These are phyloP conservation scores for Apodemia zela DNA, from an alignment of 2,888 invertebrate species.

Conservation along the genomic window DNA sequence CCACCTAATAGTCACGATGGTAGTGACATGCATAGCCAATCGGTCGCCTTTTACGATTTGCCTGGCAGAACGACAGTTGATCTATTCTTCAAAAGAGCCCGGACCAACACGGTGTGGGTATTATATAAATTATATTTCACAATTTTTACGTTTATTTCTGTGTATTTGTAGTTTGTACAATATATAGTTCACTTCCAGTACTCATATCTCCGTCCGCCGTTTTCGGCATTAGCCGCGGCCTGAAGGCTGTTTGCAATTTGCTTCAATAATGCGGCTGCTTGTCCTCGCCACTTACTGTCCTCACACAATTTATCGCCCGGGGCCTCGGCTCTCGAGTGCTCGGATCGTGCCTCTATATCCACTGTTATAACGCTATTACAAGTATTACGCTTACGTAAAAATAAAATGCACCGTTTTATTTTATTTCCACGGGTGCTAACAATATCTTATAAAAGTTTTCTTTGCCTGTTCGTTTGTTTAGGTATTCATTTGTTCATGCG, in stretches of 20 bases:
- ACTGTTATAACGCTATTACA: conserved; percentile 11
- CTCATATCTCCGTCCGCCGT: conserved; percentile 30
- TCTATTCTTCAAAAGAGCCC: too few relatives aligned
- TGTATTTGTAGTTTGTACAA: too few relatives aligned
- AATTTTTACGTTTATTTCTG: too few relatives aligned
- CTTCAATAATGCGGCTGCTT: conserved; percentile 60
- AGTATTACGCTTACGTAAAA: neutral
- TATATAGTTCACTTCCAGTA: conserved; percentile 30
- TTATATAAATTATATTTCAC: too few relatives aligned
- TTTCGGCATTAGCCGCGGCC: conserved; percentile 37
- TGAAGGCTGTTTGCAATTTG: conserved; percentile 58
- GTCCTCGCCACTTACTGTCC: conserved; percentile 55
- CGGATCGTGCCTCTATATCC: conserved; percentile 17
- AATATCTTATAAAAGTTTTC: neutral
- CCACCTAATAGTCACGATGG: too few relatives aligned
- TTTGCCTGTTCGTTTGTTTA: neutral
- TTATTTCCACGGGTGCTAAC: neutral
- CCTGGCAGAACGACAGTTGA: too few relatives aligned
- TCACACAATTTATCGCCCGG: conserved; percentile 52
- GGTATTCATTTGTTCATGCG: too few relatives aligned
- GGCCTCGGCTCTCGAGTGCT: conserved; percentile 28
- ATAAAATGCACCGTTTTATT: neutral
- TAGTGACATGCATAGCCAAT: too few relatives aligned
- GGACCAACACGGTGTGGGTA: too few relatives aligned
- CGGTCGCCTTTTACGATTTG: too few relatives aligned